Conservation (phyloP, 1,140 invertebrate genomes). For the Branchinecta lindahli region DNA sequence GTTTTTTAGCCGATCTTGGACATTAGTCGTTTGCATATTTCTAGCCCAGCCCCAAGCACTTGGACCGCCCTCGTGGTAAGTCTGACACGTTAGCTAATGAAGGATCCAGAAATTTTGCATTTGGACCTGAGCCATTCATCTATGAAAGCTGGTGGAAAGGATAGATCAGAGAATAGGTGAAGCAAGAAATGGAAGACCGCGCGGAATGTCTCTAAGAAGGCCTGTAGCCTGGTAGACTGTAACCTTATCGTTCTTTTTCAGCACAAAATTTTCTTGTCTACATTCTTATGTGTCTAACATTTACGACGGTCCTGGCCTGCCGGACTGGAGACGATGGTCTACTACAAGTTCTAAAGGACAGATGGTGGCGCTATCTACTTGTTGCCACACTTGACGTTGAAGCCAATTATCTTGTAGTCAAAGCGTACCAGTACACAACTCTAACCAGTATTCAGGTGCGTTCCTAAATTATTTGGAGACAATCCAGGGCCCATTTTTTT, state of each 20-base stretch:
- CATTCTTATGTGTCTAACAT: constrained; percentile 53
- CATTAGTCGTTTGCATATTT: too few species aligned
- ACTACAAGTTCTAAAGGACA: constrained; percentile 45
- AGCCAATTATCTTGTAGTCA: constrained; percentile 55
- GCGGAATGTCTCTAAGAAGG: too few species aligned
- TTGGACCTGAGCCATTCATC: too few species aligned
- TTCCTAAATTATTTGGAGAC: not conserved
- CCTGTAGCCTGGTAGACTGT: too few species aligned
- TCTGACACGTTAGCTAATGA: too few species aligned
- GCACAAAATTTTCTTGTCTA: constrained; percentile 68
- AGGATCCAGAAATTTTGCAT: too few species aligned
- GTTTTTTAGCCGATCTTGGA: too few species aligned
- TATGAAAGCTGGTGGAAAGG: too few species aligned
- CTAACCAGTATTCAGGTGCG: constrained; percentile 44
- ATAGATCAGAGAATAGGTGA: too few species aligned
- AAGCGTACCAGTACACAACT: constrained; percentile 47
- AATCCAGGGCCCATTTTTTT: constrained; percentile 13
- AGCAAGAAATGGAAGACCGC: too few species aligned
- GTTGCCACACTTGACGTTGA: constrained; percentile 63
- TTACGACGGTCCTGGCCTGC: constrained; percentile 55
- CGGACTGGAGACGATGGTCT: constrained; percentile 44
- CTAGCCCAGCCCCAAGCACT: too few species aligned
- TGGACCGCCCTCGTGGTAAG: too few species aligned
- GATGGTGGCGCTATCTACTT: constrained; percentile 55
- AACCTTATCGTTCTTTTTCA: constrained; percentile 28